Conservation (phyloP, 2,113 vertebrate genomes). For the Pangasianodon hypophthalmus region DNA sequence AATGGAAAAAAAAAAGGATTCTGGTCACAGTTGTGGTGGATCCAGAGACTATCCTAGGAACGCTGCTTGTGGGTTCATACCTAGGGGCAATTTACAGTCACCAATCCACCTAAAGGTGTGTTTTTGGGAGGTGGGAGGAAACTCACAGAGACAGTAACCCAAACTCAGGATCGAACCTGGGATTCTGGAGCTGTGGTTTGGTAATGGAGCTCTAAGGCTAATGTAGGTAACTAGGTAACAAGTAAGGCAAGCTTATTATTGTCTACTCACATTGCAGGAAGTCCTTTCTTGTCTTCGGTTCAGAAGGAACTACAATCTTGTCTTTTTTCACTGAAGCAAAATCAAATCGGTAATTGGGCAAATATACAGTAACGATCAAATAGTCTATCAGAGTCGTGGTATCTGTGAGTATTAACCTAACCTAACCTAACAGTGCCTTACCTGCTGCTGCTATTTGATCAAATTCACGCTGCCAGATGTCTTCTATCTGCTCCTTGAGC, state of each 20-base stretch:
- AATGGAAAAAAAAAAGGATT: not conserved
- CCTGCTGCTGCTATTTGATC: conserved; percentile 13
- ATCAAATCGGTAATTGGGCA: not conserved
- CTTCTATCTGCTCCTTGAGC: conserved; percentile 19
- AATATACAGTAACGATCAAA: not conserved
- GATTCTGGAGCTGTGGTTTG: not conserved
- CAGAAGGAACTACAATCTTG: conserved; percentile 28
- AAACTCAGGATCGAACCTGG: not conserved
- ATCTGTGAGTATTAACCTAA: not conserved
- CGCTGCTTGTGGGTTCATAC: not conserved
- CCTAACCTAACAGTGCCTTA: not conserved
- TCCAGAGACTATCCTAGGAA: not conserved
- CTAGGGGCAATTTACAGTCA: not conserved
- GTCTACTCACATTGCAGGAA: conserved; percentile 45
- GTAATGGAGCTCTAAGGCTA: not conserved
- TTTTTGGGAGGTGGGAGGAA: not conserved
- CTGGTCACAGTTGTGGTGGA: not conserved
- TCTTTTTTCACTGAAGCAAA: conserved; percentile 35
- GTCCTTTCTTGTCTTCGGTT: conserved; percentile 40
- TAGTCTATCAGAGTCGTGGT: not conserved
- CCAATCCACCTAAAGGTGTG: not conserved
- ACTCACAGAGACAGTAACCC: not conserved
- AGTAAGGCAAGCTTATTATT: not conserved
- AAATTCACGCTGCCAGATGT: conserved; percentile 23
- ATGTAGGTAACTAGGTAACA: too few species aligned